Evolutionary conservation across 2,113 vertebrate genomes (phyloP), one percentile per base, ranked within the genome.

Genomic region (Aegithalos caudatus): DNA sequence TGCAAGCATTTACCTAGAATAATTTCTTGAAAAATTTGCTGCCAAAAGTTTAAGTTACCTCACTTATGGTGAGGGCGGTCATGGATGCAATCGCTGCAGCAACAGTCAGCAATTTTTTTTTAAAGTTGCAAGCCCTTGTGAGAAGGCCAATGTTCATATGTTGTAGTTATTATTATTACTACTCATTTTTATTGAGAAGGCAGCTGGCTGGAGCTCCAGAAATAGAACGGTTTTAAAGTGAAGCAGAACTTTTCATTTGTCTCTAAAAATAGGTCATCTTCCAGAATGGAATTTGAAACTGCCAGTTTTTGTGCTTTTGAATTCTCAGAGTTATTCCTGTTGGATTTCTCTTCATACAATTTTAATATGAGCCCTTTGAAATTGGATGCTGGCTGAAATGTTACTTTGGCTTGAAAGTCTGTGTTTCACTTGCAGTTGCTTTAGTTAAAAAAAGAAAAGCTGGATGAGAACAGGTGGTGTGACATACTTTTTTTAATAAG

Each of bases 331-430:
- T 84, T 91, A 89, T 87, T 85, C 85, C 71, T 86, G 38, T 86
- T 86, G 56, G 67, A 94, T 86, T 92, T 93, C 24, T 90, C 60
- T 88, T 71, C 51, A 62, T 93, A 23, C 44, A 91, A 56, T 83
- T 94, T 93, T 94, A 93, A 94, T 88, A 92, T 8, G 64, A 86
- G 35, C 38, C 38, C 90, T 96, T 96, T 97, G 92, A 96, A 97
- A 95, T 7, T 61, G 37, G 88, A 92, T 2, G 22, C 64, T 78
- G 66, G n/a, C 38, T 92, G 69, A 90, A 96, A 60, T 27, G 14
- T 73, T 88, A 90, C 66, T 80, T 85, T 90, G 70, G 67, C 51
- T 79, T 73, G 47, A 77, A 88, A 83, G 67, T 33, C 70, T 76
- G 37, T 0, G 0, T 91, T 95, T 92, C 62, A 80, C 74, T 58